A percentile compares a stretch with the other conserved stretches of the same genome.
phyloP scores from a whole-genome alignment of 1,140 invertebrate species.

The Dendroctonus valens region DNA sequence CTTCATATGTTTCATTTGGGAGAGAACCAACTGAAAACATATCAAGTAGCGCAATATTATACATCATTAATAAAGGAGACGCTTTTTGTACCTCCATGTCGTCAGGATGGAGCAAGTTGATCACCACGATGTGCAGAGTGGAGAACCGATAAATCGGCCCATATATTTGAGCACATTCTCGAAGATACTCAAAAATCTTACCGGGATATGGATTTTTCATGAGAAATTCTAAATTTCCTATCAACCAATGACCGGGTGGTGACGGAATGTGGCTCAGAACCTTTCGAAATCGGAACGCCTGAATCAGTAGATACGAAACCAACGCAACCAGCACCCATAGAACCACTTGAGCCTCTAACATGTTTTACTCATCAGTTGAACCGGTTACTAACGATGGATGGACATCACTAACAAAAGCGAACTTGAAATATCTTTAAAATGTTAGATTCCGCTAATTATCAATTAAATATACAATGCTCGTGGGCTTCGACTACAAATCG shows the following conservation, averaged over 20 bases:
- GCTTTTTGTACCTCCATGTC: slow-evolving; percentile 16
- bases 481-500: too few relatives aligned
- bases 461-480: too few relatives aligned
- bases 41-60: neutral
- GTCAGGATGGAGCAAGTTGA: slow-evolving; percentile 11
- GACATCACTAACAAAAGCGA: too few relatives aligned
- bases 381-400: too few relatives aligned
- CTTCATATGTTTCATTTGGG: slow-evolving; percentile 31
- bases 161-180: slow-evolving; percentile 11
- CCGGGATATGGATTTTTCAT: slow-evolving; percentile 12
- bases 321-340: too few relatives aligned
- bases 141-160: slow-evolving; percentile 15
- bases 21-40: slow-evolving; percentile 34
- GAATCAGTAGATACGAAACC: neutral
- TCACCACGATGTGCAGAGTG: neutral
- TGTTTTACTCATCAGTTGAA: too few relatives aligned
- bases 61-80: slow-evolving; percentile 1
- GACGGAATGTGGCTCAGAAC: slow-evolving; percentile 9
- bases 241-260: slow-evolving; percentile 20
- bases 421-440: too few relatives aligned
- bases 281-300: neutral
- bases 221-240: slow-evolving; percentile 11
- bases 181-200: slow-evolving; percentile 9
- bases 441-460: too few relatives aligned
- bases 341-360: too few relatives aligned